Conservation (phyloP, 1,140 invertebrate genomes). For the Aphaenogaster floridana region DNA sequence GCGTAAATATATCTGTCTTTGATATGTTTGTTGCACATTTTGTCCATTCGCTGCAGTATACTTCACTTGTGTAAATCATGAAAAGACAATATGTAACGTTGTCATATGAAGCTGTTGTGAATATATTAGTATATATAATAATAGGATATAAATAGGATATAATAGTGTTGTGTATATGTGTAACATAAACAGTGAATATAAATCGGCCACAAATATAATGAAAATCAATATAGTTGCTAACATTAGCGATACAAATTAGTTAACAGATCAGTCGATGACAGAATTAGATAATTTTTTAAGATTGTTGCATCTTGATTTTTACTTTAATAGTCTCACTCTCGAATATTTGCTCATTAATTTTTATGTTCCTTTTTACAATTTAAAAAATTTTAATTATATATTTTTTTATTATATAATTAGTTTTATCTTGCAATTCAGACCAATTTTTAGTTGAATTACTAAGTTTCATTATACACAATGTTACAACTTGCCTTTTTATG, state of each 20-base stretch:
- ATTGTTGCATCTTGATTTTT: not conserved
- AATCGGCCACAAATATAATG: not conserved
- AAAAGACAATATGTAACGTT: not conserved
- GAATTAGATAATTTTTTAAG: not conserved
- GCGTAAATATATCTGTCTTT: not conserved
- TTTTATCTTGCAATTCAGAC: not conserved
- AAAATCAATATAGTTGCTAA: not conserved
- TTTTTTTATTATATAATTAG: not conserved
- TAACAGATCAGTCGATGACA: not conserved
- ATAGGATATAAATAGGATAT: slow-evolving; percentile 4
- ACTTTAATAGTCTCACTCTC: slow-evolving; percentile 10
- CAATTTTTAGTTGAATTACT: not conserved
- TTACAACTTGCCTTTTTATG: slow-evolving; percentile 9
- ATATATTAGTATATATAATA: not conserved
- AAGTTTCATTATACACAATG: slow-evolving; percentile 1
- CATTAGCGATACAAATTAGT: not conserved
- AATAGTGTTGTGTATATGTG: not conserved
- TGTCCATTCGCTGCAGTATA: not conserved
- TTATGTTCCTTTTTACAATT: not conserved
- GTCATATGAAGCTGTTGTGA: not conserved
- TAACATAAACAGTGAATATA: not conserved
- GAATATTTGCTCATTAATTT: slow-evolving; percentile 3
- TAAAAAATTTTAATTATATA: not conserved
- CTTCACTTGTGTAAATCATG: not conserved
- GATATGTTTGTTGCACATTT: slow-evolving; percentile 16